A percentile compares a stretch with the other conserved stretches of the same genome.
Conservation (phyloP, 1,140 invertebrate genomes). For the Metopolophium dirhodum region DNA sequence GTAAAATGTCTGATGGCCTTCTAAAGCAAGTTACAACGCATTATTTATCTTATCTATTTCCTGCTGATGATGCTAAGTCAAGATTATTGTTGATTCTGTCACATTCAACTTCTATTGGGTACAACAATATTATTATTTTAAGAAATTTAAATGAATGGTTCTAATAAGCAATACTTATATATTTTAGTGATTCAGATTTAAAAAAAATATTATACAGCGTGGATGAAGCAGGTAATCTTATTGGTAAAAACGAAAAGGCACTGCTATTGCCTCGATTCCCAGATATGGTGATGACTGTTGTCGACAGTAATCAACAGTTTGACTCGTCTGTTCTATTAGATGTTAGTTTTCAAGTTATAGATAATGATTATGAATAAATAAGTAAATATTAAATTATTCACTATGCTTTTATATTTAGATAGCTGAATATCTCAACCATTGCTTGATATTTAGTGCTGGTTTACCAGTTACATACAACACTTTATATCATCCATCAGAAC, state of each 20-base stretch:
- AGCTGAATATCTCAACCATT: slow-evolving; percentile 54
- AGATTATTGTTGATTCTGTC: slow-evolving; percentile 47
- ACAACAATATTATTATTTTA: neutral
- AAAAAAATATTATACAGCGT: slow-evolving; percentile 52
- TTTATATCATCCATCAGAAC: slow-evolving; percentile 69
- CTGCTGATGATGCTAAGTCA: slow-evolving; percentile 42
- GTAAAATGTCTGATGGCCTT: slow-evolving; percentile 50
- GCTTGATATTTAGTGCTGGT: slow-evolving; percentile 53
- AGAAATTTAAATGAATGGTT: neutral
- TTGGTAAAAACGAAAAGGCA: slow-evolving; percentile 20
- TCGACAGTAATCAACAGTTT: slow-evolving; percentile 35
- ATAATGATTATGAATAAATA: neutral
- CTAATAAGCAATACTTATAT: neutral
- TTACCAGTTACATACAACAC: slow-evolving; percentile 42
- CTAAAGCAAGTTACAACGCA: slow-evolving; percentile 50
- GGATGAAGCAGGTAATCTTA: slow-evolving; percentile 48
- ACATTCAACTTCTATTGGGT: slow-evolving; percentile 41
- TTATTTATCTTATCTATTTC: slow-evolving; percentile 47
- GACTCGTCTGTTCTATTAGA: slow-evolving; percentile 21
- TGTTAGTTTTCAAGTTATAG: neutral
- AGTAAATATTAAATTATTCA: neutral
- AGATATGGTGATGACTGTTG: slow-evolving; percentile 51
- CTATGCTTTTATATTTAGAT: neutral
- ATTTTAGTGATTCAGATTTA: slow-evolving; percentile 46
- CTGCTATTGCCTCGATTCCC: slow-evolving; percentile 35